Evolutionary conservation across 1,140 invertebrate species (phyloP).

Genomic region (Campoletis sonorensis): DNA sequence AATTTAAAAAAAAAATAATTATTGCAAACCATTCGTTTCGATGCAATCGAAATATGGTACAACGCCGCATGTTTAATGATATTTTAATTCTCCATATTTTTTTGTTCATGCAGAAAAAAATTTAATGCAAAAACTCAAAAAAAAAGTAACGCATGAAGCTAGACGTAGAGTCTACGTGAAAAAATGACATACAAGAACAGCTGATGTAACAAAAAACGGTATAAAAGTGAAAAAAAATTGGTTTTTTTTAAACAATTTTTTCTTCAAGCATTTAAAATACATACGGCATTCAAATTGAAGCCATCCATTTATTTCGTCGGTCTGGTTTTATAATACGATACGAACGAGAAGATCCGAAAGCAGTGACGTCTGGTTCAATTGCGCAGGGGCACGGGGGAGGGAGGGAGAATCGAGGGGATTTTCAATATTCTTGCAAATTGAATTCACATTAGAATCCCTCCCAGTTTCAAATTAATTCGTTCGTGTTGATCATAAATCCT

Average conservation of each 20-base stretch:
- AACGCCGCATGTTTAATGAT: too few relatives aligned
- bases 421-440: constrained; percentile 52
- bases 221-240: too few relatives aligned
- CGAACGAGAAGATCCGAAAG: constrained; percentile 14
- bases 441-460: constrained; percentile 49
- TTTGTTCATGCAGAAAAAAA: too few relatives aligned
- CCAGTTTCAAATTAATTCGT: constrained; percentile 55
- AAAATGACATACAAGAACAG: too few relatives aligned
- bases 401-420: neutral
- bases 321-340: neutral
- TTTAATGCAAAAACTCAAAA: too few relatives aligned
- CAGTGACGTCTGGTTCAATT: neutral
- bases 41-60: too few relatives aligned
- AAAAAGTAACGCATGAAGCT: too few relatives aligned
- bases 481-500: constrained; percentile 52
- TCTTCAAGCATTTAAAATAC: too few relatives aligned
- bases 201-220: too few relatives aligned
- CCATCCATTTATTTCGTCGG: neutral
- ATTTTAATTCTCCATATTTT: too few relatives aligned
- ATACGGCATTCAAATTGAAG: neutral
- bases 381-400: neutral
- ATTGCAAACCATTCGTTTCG: too few relatives aligned
- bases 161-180: neutral
- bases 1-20: neutral
- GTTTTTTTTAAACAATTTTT: too few relatives aligned